Percentiles rank a stretch among this genome's conserved stretches.
Evolutionary conservation across 2,113 vertebrate genomes (phyloP).

Genomic region (Actenoides hombroni): DNA sequence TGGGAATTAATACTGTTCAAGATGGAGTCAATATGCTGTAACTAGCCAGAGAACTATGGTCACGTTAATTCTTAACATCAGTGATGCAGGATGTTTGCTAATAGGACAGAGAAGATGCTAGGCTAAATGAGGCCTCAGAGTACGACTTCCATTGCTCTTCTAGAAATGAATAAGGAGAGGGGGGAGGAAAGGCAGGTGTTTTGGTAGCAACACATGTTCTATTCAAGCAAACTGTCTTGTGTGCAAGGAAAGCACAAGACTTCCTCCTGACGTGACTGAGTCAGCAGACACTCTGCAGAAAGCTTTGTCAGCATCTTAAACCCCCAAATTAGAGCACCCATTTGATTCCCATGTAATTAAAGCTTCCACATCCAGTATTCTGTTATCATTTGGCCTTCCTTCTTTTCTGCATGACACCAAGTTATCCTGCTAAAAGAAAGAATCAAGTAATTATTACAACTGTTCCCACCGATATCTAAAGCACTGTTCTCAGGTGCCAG

Average conservation of each 20-base stretch:
- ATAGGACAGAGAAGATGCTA: not conserved
- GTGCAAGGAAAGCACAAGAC: not conserved
- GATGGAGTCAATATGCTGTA: not conserved
- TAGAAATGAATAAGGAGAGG: not conserved
- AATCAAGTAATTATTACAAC: not conserved
- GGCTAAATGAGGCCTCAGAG: not conserved
- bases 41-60: not conserved
- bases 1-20: not conserved
- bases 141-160: not conserved
- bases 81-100: constrained; percentile 9
- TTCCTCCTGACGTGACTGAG: not conserved
- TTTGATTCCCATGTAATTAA: constrained; percentile 1
- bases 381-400: not conserved
- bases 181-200: not conserved
- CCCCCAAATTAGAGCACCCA: not conserved
- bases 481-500: not conserved
- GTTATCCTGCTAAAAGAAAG: not conserved
- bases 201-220: not conserved
- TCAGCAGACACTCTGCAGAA: not conserved
- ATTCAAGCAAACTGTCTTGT: not conserved
- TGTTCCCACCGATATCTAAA: not conserved
- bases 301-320: not conserved
- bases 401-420: not conserved
- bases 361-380: not conserved
- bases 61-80: not conserved